Evolutionary conservation across 2,113 vertebrate species (phyloP), one percentile per base, ranked within the genome.

Genomic region (Eulacestoma nigropectus): DNA sequence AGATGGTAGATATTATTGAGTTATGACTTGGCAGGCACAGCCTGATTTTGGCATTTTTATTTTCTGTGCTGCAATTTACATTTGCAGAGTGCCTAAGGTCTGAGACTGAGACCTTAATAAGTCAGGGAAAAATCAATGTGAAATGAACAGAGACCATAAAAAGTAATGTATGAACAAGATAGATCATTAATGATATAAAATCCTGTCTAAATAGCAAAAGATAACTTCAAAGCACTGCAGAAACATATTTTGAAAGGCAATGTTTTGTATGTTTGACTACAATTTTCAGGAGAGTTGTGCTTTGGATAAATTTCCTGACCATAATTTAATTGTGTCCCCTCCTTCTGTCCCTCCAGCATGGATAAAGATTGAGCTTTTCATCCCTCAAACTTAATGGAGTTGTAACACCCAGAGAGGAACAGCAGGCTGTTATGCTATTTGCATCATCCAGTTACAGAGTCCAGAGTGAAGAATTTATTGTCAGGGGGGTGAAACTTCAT

Each of bases 21-120:
- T 95, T 88, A 96, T 64, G 88, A 74, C 88, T 96, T 96, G 95
- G 82, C 65, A 91, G 64, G 37, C 35, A 44, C 88, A 90, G 88
- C 7, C 56, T 90, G 85, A 92, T 92, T 93, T 96, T 88, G 88
- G 76, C 90, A 87, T 90, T 96, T 97, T 96, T 96, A 94, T 97
- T 90, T 96, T 95, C 85, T 88, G 33, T 81, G 22, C 35, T 3
- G 4, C 41, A 90, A 93, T 96, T 96, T 96, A 93, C 81, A 93
- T 95, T 81, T 96, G 47, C 47, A 60, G 79, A 83, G 52, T 81
- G 95, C 83, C 82, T 93, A 44, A 29, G 47, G 75, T 95, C 72
- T 96, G 85, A 94, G 68, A 64, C 47, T 41, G 29, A 47, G 73
- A 42, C 56, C 72, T 92, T 93, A 88, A 96, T 93, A 96, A 96